Evolutionary conservation across 2,888 invertebrate species (phyloP).

Genomic region (Campoplex capitator): DNA sequence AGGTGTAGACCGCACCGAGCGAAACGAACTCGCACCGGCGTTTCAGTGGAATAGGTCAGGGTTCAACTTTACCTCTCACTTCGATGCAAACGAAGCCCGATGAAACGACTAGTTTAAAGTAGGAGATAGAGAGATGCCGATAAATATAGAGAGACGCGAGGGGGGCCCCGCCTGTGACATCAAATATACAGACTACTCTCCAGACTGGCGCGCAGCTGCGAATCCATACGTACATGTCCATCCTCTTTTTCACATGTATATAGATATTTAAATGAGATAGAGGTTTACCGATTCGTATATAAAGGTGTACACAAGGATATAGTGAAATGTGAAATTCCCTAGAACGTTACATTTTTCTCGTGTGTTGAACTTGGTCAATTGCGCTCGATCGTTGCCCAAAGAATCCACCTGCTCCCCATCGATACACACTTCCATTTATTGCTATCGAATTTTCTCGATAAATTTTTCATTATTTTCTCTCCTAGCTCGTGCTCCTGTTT

Average conservation of each 20-base stretch:
- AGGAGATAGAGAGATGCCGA: background rate
- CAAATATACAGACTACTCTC: conserved; percentile 59
- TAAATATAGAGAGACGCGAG: background rate
- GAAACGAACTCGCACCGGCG: conserved; percentile 74
- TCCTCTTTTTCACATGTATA: background rate
- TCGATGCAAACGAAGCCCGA: conserved; percentile 71
- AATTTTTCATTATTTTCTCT: conserved; percentile 45
- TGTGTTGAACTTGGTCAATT: conserved; percentile 52
- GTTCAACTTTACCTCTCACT: conserved; percentile 73
- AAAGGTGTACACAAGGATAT: background rate
- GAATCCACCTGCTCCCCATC: conserved; percentile 36
- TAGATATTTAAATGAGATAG: background rate
- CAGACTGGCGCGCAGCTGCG: conserved; percentile 39
- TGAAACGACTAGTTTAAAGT: conserved; percentile 42
- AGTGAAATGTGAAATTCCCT: conserved; percentile 21
- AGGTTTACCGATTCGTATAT: background rate
- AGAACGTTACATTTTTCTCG: conserved; percentile 14
- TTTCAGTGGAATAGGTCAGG: conserved; percentile 76
- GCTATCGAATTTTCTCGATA: conserved; percentile 24
- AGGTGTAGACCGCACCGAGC: conserved; percentile 71
- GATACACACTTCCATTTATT: conserved; percentile 8
- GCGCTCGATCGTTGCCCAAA: conserved; percentile 18
- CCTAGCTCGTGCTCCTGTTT: background rate
- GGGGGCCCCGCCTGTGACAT: conserved; percentile 41
- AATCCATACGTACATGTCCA: conserved; percentile 37